These are phyloP conservation scores for Drosophila rufa DNA, from an alignment of 1,140 invertebrate species.

Conservation along the genomic window DNA sequence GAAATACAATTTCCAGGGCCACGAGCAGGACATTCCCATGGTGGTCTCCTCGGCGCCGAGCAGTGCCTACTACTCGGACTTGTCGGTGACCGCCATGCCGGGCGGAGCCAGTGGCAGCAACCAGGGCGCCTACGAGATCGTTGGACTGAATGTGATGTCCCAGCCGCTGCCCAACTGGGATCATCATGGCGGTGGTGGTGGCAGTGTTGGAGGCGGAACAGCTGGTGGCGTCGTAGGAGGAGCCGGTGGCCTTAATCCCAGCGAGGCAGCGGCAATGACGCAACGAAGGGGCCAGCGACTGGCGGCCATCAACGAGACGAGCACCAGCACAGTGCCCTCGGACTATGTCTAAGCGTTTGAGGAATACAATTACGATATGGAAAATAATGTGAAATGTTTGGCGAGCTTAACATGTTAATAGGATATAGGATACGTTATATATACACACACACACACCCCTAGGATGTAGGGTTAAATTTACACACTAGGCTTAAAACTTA, in stretches of 20 bases:
- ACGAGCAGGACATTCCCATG: constrained; percentile 88
- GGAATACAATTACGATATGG: not conserved
- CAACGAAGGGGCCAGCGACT: constrained; percentile 86
- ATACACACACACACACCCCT: constrained; percentile 37
- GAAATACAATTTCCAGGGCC: constrained; percentile 84
- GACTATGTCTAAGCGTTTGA: constrained; percentile 87
- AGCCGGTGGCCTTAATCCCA: constrained; percentile 42
- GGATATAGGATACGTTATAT: constrained; percentile 53
- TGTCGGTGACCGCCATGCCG: constrained; percentile 86
- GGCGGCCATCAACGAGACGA: constrained; percentile 88
- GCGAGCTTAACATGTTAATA: constrained; percentile 75
- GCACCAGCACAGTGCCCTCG: constrained; percentile 87
- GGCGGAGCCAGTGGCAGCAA: constrained; percentile 77
- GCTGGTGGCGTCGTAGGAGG: constrained; percentile 23
- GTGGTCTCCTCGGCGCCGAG: constrained; percentile 89
- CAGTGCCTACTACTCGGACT: constrained; percentile 90
- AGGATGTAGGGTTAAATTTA: constrained; percentile 40
- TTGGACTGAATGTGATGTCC: constrained; percentile 85
- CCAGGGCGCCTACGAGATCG: constrained; percentile 87
- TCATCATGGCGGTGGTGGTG: constrained; percentile 59
- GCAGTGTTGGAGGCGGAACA: no score
- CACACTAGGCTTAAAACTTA: constrained; percentile 22
- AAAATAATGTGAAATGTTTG: constrained; percentile 56
- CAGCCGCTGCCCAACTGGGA: constrained; percentile 84
- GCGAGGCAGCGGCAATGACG: constrained; percentile 65